Conservation (phyloP, 2,113 vertebrate species). For the Guaruba guarouba region DNA sequence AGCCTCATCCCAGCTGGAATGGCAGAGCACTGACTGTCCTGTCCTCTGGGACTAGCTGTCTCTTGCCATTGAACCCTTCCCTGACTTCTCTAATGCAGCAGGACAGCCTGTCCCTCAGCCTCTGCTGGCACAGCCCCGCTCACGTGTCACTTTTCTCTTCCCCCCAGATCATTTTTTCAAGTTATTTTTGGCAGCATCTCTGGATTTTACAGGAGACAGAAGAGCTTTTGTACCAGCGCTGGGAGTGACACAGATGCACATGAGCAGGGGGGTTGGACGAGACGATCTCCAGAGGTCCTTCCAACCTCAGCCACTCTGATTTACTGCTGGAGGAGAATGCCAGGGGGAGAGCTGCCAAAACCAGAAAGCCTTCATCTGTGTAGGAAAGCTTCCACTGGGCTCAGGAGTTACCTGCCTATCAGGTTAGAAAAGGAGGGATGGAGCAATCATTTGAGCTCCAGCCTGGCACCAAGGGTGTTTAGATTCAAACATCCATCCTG, state of each 20-base stretch:
- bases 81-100: not conserved
- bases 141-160: not conserved
- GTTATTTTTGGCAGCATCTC: not conserved
- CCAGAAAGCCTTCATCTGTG: not conserved
- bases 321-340: not conserved
- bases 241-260: not conserved
- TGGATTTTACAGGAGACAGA: not conserved
- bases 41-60: not conserved
- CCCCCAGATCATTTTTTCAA: not conserved
- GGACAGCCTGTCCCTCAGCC: not conserved
- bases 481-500: not conserved
- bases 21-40: not conserved
- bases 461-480: not conserved
- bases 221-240: not conserved
- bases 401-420: not conserved
- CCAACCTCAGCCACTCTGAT: not conserved
- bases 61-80: not conserved
- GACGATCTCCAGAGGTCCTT: not conserved
- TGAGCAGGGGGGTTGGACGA: not conserved
- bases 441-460: not conserved
- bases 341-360: conserved; percentile 7
- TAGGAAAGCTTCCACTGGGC: not conserved
- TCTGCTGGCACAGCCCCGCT: not conserved
- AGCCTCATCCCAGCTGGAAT: not conserved
- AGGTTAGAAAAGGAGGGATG: not conserved